These are phyloP conservation scores for Trichacis sp. DNA, from an alignment of 2,888 invertebrate species.

Conservation along the genomic window DNA sequence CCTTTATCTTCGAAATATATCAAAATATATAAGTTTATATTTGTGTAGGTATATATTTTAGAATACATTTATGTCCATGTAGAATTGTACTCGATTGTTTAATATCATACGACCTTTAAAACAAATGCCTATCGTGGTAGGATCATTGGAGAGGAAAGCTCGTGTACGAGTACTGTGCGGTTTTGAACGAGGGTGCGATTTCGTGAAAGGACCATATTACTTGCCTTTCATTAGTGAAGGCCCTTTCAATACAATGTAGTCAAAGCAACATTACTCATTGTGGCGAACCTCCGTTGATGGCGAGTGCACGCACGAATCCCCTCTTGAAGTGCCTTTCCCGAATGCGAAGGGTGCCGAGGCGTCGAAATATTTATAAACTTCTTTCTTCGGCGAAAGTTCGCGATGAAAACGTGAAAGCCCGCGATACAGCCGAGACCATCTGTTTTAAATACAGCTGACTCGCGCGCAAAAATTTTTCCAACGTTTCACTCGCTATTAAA, in stretches of 20 bases:
- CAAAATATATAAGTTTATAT: too few relatives aligned
- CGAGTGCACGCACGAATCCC: conserved; percentile 30
- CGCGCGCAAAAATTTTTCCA: background rate
- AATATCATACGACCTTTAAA: too few relatives aligned
- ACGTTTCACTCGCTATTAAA: background rate
- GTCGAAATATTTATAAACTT: conserved; percentile 34
- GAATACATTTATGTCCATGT: too few relatives aligned
- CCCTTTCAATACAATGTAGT: conserved; percentile 22
- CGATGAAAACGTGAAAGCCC: conserved; percentile 17
- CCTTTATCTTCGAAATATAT: too few relatives aligned
- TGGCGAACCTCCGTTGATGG: conserved; percentile 24
- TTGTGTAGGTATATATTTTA: too few relatives aligned
- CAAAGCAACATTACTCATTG: conserved; percentile 22
- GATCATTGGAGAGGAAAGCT: conserved; percentile 29
- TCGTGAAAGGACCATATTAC: conserved; percentile 31
- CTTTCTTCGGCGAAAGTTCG: conserved; percentile 16
- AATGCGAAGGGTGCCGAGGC: conserved; percentile 17
- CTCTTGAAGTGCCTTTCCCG: conserved; percentile 19
- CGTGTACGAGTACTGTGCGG: conserved; percentile 24
- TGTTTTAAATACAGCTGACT: conserved; percentile 12
- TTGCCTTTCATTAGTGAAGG: conserved; percentile 22
- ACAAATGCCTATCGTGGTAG: background rate
- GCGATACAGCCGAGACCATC: conserved; percentile 17
- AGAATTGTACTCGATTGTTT: too few relatives aligned
- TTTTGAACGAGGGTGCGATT: conserved; percentile 7